Evolutionary conservation across 2,113 vertebrate species (phyloP).

Genomic region (Clarias gariepinus): DNA sequence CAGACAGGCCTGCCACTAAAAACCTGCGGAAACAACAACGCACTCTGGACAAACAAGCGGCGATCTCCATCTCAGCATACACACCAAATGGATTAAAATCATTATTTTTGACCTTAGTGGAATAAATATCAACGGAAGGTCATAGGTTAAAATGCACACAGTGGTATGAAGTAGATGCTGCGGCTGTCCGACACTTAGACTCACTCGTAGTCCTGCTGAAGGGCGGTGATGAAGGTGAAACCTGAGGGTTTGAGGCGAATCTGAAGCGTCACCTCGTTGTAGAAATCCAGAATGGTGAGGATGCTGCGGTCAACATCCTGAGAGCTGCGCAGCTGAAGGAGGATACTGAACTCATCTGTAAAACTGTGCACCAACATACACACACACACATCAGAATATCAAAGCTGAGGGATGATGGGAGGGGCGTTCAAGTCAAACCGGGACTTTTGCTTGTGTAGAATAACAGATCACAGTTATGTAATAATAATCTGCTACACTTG

Average conservation of each 20-base stretch:
- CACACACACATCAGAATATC: neutral
- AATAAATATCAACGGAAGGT: neutral
- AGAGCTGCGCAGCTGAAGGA: conserved; percentile 72
- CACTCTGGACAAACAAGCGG: neutral
- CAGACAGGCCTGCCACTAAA: conserved; percentile 64
- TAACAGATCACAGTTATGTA: too few species aligned
- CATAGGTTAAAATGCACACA: neutral
- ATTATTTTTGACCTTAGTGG: neutral
- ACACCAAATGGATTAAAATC: neutral
- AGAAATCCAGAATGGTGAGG: conserved; percentile 74
- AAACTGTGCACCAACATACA: conserved; percentile 66
- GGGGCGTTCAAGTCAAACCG: too few species aligned
- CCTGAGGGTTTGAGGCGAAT: conserved; percentile 68
- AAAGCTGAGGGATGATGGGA: neutral
- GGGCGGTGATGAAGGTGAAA: conserved; percentile 73
- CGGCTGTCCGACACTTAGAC: conserved; percentile 28
- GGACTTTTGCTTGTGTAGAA: too few species aligned
- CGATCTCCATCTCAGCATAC: neutral
- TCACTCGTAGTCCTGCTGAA: conserved; percentile 77
- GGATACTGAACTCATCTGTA: conserved; percentile 76
- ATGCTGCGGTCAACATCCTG: conserved; percentile 74
- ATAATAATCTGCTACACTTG: too few species aligned
- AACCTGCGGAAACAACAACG: conserved; percentile 65
- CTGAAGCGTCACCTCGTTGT: conserved; percentile 75
- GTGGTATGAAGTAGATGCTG: neutral